Base-by-base conservation (phyloP, 92 coral and sea anemone genomes). In the Actinernus sp. region DNA sequence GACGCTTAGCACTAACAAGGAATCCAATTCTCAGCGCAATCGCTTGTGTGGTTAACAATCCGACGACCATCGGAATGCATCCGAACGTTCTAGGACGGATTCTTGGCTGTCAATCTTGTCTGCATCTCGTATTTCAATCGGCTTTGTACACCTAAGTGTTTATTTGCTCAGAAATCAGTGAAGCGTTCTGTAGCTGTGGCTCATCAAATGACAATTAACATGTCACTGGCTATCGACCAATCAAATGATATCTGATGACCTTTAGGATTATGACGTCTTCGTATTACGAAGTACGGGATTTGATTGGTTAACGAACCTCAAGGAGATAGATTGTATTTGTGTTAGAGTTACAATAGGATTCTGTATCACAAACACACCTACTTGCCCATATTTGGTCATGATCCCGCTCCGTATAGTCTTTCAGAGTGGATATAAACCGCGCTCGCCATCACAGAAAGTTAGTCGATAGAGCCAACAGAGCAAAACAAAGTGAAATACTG, bases 331-430 rank as follows among this genome's bases (percentile, higher is more conserved):
- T 25, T 61, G 70, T 84, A 65, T 79, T 84, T 69, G 48, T 65
- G 33, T 49, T 16, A 25, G 29, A 70, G 79, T 76, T 80, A 82
- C 91, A 85, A 85, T 49, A 61, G 73, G 76, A 78, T 63, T 71
- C 52, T 60, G n/a, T n/a, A 68, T 65, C 84, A 22, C 56, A 79
- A 18, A 70, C 91, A 85, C 91, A 78, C 91, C 86, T 71, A 78
- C 74, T 70, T 77, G 57, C 37, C 91, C 91, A 79, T 78, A 85
- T 85, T 63, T 71, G 91, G 91, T 65, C 77, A 85, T 23, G 52
- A 18, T 7, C n/a, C n/a, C 19, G 52, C 52, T 45, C 52, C 4
- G 10, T 45, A 45, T 23, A 8, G 19, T 57, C 49, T 39, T 26
- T 52, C 36, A 58, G 57, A 65, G 54, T 36, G 62, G 59, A 73